phyloP scores from a whole-genome alignment of 2,797 vertebrate genomes.

The Bucorvus abyssinicus region DNA sequence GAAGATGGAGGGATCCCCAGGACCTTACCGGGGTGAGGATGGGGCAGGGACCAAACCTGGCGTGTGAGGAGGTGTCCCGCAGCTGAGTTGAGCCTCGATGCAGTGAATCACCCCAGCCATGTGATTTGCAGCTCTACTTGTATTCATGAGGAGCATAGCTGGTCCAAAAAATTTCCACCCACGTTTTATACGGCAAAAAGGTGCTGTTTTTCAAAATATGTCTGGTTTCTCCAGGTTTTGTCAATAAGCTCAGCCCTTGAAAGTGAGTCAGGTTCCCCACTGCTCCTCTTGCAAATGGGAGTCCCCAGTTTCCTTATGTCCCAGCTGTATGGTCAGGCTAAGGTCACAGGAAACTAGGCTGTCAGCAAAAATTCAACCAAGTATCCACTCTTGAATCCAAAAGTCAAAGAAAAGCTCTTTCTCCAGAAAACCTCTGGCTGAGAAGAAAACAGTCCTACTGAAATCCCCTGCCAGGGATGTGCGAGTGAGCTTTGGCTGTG shows the following conservation, averaged over 20 bases:
- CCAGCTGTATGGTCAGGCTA: background rate
- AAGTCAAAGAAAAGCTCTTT: background rate
- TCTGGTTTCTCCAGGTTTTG: background rate
- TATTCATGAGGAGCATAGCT: background rate
- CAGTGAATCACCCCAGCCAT: rapidly evolving
- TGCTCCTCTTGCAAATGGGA: background rate
- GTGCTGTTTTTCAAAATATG: background rate
- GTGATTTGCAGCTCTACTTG: background rate
- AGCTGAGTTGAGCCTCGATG: background rate
- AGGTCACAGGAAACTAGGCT: background rate
- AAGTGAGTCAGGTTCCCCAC: background rate
- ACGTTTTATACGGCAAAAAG: background rate
- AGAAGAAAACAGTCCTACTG: background rate
- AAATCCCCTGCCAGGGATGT: background rate
- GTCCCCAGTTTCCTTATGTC: background rate
- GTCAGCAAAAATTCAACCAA: background rate
- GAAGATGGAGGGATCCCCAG: background rate
- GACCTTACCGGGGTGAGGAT: background rate
- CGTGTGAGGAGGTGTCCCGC: rapidly evolving
- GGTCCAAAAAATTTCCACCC: background rate
- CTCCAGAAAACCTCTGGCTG: background rate
- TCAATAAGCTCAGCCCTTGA: background rate
- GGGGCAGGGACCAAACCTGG: background rate
- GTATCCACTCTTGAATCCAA: background rate
- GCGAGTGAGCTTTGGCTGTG: background rate